Base-by-base conservation (phyloP, 2,888 invertebrate genomes). In the Encarsia formosa region DNA sequence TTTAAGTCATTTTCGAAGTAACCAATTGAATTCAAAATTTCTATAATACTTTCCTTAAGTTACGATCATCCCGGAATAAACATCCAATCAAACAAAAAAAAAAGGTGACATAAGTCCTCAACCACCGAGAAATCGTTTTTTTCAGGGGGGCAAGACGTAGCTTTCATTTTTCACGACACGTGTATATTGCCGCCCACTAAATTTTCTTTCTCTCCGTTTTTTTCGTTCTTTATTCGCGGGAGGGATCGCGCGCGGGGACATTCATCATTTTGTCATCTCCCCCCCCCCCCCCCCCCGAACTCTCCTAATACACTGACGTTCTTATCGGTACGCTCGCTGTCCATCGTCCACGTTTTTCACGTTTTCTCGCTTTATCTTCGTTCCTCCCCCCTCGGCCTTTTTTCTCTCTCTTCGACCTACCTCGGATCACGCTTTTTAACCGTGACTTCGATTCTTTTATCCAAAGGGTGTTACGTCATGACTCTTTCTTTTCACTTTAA, bases 261-360 rank as follows among this genome's bases (percentile, higher is more conserved):
- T 53, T 49, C 37, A 49, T 54, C 53, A 52, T 52, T 51, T 51
- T 34, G 41, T 45, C 51, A 34, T 35, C n/a, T 24, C 31, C 29
- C 16, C 8, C 37, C 15, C 5, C 15, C 6, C 20, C 31, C 2
- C 8, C 24, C 15, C 16, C 35, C n/a, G 24, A 3, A 15, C 18
- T 22, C 38, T 42, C 29, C 45, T 16, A 24, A 4, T 32, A 44
- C 45, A 35, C 26, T 40, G 24, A 24, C 35, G 39, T 38, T 46
- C 51, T 48, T 49, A 50, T 51, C 50, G 37, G 37, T 18, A 24
- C n/a, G 34, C 29, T 41, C 22, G 29, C 42, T 42, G 51, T 40
- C 42, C 43, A 26, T 34, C 44, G 11, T 32, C 35, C 47, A 19
- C 23, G 37, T 49, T 43, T 50, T 50, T 54, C 54, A 46, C 42